Base-by-base conservation (phyloP, 2,888 invertebrate genomes). In the Pandemis cinnamomeana region DNA sequence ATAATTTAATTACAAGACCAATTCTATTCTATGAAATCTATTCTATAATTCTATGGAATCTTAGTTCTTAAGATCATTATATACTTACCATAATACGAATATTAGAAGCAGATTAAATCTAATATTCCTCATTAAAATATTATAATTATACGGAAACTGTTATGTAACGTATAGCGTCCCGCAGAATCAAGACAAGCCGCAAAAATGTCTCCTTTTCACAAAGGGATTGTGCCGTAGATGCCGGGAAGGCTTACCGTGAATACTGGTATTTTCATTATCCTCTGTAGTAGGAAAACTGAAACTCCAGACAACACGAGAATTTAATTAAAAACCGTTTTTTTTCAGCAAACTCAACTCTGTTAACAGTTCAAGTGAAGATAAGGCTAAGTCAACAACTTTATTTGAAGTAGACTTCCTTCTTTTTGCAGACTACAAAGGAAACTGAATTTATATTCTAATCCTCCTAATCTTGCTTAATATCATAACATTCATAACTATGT, bases 211-310 rank as follows among this genome's bases (percentile, higher is more conserved):
- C 78, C 80, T 80, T 85, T 82, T 82, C 81, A 83, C 83, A 83
- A 80, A 80, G 81, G 79, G 82, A 85, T 84, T 78, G 78, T 79
- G 83, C 75, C 79, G 77, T 70, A 81, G 83, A 85, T 87, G 84
- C 85, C 83, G 76, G 76, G 80, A 80, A 80, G 79, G 81, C 77
- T 83, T 82, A 80, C 81, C 80, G 82, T 84, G 83, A 86, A 88
- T 86, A 81, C 85, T 82, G 83, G 83, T 79, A 83, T 89, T 90
- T 90, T 89, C 86, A 91, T 91, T 90, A 90, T 85, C 85, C 84
- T 78, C 83, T 82, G 86, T 87, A 87, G 88, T 86, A 87, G 86
- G 84, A 84, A 87, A 90, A 87, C 86, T 87, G 87, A 89, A 87
- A 84, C 82, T 69, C 60, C 82, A 85, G 85, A 84, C 85, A 88